Base-by-base conservation (phyloP, 2,888 invertebrate species). In the Apodemia duryi region DNA sequence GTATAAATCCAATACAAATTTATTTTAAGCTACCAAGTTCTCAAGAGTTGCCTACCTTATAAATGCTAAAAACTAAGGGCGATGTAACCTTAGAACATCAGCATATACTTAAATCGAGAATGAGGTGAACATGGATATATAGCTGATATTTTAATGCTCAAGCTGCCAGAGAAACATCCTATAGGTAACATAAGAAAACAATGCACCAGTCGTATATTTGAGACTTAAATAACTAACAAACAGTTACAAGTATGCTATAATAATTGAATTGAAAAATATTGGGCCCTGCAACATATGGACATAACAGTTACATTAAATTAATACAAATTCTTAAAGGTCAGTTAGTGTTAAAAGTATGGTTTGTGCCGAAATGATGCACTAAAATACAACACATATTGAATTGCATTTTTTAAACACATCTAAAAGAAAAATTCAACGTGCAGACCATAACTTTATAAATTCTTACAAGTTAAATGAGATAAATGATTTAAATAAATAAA, bases 271-370 rank as follows among this genome's bases (percentile, higher is more conserved):
- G 57, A 49, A 64, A 43, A 21, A 32, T 60, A 49, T 61, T 64
- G 64, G 64, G 64, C 64, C 64, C 64, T 61, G 64, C 54, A 64
- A 64, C 21, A 64, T 60, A 60, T 61, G 57, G 64, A 60, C 64
- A 60, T 64, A 64, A 63, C 29, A 21, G 61, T 46, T 46, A 46
- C 46, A 46, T 65, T 29, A 57, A 65, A 38, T 61, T 61, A 38
- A 49, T 61, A 62, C 35, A 49, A 60, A 61, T 61, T 61, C 61
- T 57, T 57, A 57, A 46, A 32, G 57, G 57, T 57, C 57, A 57
- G 11, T 57, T n/a, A 57, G 13, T 57, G 32, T 54, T 29, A 54
- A 57, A 57, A 57, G 11, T 29, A 6, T 57, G 57, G 57, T 13
- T 57, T 57, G 57, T 57, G 57, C 54, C 32, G 29, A 54, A 54